Conservation (phyloP, 2,113 vertebrate genomes). For the Lipophrys pholis region DNA sequence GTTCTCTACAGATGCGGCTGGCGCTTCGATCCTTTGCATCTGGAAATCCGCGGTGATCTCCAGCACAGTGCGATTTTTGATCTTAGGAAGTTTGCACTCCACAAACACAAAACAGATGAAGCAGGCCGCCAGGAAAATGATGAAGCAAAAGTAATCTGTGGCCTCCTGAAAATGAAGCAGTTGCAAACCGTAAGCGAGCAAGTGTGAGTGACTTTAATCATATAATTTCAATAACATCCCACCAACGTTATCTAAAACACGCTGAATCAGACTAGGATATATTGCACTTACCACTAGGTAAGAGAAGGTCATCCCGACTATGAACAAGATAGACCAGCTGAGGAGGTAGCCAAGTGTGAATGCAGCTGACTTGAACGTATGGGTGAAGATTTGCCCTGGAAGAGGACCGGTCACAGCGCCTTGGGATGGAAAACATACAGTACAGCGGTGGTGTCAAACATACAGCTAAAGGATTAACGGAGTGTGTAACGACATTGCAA, state of each 20-base stretch:
- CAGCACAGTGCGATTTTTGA: slow-evolving; percentile 79
- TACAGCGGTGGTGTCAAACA: too few relatives aligned
- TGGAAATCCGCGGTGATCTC: slow-evolving; percentile 84
- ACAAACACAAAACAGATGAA: slow-evolving; percentile 71
- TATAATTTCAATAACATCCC: not conserved
- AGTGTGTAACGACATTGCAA: too few relatives aligned
- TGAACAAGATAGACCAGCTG: slow-evolving; percentile 84
- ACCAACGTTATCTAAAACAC: too few relatives aligned
- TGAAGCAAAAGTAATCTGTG: slow-evolving; percentile 84
- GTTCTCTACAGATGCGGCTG: too few relatives aligned
- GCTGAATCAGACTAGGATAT: not conserved
- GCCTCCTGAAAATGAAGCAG: slow-evolving; percentile 71
- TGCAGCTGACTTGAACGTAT: slow-evolving; percentile 83
- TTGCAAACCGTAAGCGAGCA: not conserved
- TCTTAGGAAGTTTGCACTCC: slow-evolving; percentile 81
- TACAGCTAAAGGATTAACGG: too few relatives aligned
- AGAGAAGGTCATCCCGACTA: slow-evolving; percentile 86
- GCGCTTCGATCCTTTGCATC: not conserved
- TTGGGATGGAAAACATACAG: slow-evolving; percentile 51
- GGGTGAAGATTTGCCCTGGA: slow-evolving; percentile 84
- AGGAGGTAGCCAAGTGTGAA: slow-evolving; percentile 75
- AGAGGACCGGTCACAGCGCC: slow-evolving; percentile 78
- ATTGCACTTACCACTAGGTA: slow-evolving; percentile 83
- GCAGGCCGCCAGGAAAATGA: slow-evolving; percentile 85
- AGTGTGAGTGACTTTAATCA: not conserved